Base-by-base conservation (phyloP, 1,140 invertebrate genomes). In the Drosophila pseudoobscura region DNA sequence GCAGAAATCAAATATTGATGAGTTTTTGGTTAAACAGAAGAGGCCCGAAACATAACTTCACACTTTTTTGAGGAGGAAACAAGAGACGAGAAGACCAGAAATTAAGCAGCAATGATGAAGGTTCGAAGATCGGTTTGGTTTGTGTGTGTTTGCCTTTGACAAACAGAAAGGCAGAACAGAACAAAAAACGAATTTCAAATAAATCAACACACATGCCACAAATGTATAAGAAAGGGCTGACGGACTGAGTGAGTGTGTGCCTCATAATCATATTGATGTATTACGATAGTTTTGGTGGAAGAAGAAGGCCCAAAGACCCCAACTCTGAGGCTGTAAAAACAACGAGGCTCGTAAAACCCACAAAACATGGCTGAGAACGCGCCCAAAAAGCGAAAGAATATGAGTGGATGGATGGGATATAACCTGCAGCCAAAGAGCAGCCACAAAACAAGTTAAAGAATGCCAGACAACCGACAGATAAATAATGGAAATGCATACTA, bases 251-350 rank as follows among this genome's bases (percentile, higher is more conserved):
- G 78, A 59, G 50, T 63, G 58, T 60, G 61, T 58, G 59, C 50
- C 80, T 79, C 75, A 83, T 84, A 83, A 84, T 83, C 76, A 79
- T 84, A 83, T 83, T 83, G 80, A 83, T 83, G 80, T 79, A 83
- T 83, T 83, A 84, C 80, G 71, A 75, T 83, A 84, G 70, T 66
- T 82, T 75, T 78, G 60, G 35, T 82, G 79, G 79, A 70, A 83
- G 75, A 70, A 83, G 75, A 52, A 26, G n/a, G 13, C 20, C 46
- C 20, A 11, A 46, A 47, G 6, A 26, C 47, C 35, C 45, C 49
- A 64, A n/a, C 24, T 26, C 39, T 31, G 55, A 17, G 79, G 54
- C 62, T 68, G 73, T 80, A 82, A 83, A 82, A 70, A 74, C 57
- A 46, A 69, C 35, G 26, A 59, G 56, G 50, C 29, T 57, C 72